phyloP scores from a whole-genome alignment of 1,140 invertebrate species.

The Zophobas morio region DNA sequence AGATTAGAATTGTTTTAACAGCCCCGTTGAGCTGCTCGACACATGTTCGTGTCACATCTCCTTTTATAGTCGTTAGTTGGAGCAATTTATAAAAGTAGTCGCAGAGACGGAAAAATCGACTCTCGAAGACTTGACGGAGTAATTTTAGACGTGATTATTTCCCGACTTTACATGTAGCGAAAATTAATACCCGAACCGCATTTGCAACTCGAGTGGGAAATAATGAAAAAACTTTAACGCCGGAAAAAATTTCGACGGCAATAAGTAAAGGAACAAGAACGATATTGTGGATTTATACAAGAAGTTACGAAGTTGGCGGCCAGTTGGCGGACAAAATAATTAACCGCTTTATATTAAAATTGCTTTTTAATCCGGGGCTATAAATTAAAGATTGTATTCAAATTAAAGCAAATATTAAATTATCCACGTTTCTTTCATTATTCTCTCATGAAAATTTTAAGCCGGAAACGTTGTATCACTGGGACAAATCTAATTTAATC shows the following conservation, averaged over 20 bases:
- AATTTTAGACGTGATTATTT: conserved; percentile 25
- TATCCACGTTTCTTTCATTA: conserved; percentile 48
- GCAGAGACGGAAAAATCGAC: conserved; percentile 5
- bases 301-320: conserved; percentile 47
- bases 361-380: conserved; percentile 60
- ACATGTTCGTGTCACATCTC: conserved; percentile 44
- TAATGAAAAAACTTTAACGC: conserved; percentile 51
- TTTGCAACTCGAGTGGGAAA: conserved; percentile 27
- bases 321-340: conserved; percentile 55
- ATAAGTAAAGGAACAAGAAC: conserved; percentile 49
- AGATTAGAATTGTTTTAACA: conserved; percentile 46
- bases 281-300: conserved; percentile 55
- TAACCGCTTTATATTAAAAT: conserved; percentile 63
- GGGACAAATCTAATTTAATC: conserved; percentile 29
- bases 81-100: conserved; percentile 28
- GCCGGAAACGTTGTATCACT: conserved; percentile 14
- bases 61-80: conserved; percentile 43
- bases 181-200: conserved; percentile 30
- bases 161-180: not conserved
- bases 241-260: conserved; percentile 51
- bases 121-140: conserved; percentile 30
- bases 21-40: conserved; percentile 24
- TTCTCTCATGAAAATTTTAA: conserved; percentile 32
- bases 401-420: conserved; percentile 53
- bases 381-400: conserved; percentile 59